Evolutionary conservation across 2,888 invertebrate genomes (phyloP).

Genomic region (Cremastinae sp.): DNA sequence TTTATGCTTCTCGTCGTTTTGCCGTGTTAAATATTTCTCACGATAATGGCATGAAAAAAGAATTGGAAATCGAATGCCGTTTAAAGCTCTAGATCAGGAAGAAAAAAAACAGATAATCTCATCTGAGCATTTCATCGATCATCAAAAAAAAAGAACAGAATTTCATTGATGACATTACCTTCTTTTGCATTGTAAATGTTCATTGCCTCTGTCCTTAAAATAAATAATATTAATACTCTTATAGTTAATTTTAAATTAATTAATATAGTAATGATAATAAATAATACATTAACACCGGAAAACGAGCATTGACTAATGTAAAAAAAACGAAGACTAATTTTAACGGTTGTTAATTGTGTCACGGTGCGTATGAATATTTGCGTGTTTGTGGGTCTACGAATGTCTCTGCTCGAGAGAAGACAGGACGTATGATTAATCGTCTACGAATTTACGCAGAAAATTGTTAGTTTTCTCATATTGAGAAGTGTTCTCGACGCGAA

Average conservation of each 20-base stretch:
- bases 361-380: constrained; percentile 24
- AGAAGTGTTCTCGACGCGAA: constrained; percentile 67
- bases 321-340: constrained; percentile 58
- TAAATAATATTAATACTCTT: constrained; percentile 62
- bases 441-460: constrained; percentile 54
- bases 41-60: not conserved
- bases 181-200: constrained; percentile 61
- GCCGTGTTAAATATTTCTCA: constrained; percentile 2
- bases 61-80: constrained; percentile 15
- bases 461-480: constrained; percentile 76
- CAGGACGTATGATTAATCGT: constrained; percentile 38
- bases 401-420: constrained; percentile 16
- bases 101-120: constrained; percentile 7
- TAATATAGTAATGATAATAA: constrained; percentile 16
- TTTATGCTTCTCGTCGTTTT: constrained; percentile 31
- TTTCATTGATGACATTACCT: constrained; percentile 40
- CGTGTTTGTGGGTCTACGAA: constrained; percentile 30
- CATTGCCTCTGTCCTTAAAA: constrained; percentile 57
- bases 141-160: too few relatives aligned
- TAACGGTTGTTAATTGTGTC: constrained; percentile 53
- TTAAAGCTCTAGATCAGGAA: not conserved
- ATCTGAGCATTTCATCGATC: constrained; percentile 21
- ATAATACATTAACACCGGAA: constrained; percentile 50
- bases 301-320: constrained; percentile 44
- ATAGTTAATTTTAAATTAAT: constrained; percentile 57